phyloP scores from a whole-genome alignment of 1,140 invertebrate genomes.

The Drosophila insularis region DNA sequence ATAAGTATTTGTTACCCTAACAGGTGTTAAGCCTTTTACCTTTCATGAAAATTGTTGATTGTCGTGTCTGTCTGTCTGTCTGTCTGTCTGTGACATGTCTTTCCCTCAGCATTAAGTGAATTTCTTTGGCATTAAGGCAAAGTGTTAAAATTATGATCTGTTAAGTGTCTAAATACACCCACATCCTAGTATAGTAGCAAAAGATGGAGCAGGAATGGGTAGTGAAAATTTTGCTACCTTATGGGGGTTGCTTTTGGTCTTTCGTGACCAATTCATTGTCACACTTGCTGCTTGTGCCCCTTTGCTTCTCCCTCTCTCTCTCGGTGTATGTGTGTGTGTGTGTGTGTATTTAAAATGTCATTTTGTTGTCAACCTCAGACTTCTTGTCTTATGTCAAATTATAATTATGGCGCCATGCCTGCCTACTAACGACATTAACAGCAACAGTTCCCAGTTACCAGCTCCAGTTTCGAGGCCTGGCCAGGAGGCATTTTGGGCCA shows the following conservation, averaged over 20 bases:
- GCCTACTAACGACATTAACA: slow-evolving; percentile 77
- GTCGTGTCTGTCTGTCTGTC: too few species aligned
- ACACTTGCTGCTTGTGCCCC: slow-evolving; percentile 21
- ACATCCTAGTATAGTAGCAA: background rate
- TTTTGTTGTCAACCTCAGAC: slow-evolving; percentile 82
- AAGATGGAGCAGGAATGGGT: background rate
- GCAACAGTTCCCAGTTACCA: slow-evolving; percentile 10
- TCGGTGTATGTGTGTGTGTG: slow-evolving; percentile 1
- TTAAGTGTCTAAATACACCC: slow-evolving; percentile 76
- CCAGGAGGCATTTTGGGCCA: background rate
- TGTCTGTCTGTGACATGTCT: too few species aligned
- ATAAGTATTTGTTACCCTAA: too few species aligned
- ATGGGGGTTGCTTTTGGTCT: slow-evolving; percentile 11
- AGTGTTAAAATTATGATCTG: slow-evolving; percentile 80
- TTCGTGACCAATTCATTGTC: slow-evolving; percentile 35
- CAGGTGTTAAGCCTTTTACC: too few species aligned
- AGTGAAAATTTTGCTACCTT: too few species aligned
- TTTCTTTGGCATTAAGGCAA: slow-evolving; percentile 59
- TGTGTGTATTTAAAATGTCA: slow-evolving; percentile 80
- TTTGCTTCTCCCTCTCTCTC: background rate
- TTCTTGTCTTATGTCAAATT: slow-evolving; percentile 82
- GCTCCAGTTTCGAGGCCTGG: background rate
- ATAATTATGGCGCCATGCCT: slow-evolving; percentile 79
- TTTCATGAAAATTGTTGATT: too few species aligned
- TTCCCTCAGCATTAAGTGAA: background rate